Conservation (phyloP, 1,140 invertebrate species). For the Mylabris phalerata region DNA sequence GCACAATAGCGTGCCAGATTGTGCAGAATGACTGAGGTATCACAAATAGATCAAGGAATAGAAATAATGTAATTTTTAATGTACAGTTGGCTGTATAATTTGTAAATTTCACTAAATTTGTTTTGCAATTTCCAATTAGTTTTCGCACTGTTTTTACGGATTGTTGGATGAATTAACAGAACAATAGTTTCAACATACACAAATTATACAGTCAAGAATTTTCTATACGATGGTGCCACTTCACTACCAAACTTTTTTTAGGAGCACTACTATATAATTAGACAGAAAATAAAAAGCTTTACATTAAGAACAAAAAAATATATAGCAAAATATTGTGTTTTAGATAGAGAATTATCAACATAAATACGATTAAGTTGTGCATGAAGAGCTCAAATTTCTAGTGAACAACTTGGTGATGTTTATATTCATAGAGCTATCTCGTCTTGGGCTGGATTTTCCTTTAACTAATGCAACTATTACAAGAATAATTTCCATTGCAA, state of each 20-base stretch:
- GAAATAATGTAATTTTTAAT: constrained; percentile 15
- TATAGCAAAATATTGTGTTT: constrained; percentile 35
- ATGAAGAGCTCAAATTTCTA: constrained; percentile 34
- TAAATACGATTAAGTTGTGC: constrained; percentile 28
- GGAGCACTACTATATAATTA: too few relatives aligned
- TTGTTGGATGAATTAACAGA: constrained; percentile 1
- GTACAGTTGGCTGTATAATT: constrained; percentile 34
- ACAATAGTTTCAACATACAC: constrained; percentile 1
- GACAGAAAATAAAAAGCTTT: neutral
- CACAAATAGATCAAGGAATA: neutral
- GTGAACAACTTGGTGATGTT: constrained; percentile 16
- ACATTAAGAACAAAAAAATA: constrained; percentile 17
- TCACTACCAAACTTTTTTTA: constrained; percentile 27
- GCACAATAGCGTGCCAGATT: constrained; percentile 13
- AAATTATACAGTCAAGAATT: constrained; percentile 31
- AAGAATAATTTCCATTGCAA: neutral
- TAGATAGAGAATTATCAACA: constrained; percentile 34
- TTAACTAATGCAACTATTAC: too few relatives aligned
- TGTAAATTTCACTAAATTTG: constrained; percentile 20
- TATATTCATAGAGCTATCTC: constrained; percentile 25
- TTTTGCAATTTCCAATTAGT: neutral
- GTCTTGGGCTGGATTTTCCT: too few relatives aligned
- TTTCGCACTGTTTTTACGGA: constrained; percentile 5
- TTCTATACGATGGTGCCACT: constrained; percentile 33
- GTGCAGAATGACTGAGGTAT: too few relatives aligned